phyloP scores from a whole-genome alignment of 2,113 vertebrate genomes.

The Pseudopodoces humilis region DNA sequence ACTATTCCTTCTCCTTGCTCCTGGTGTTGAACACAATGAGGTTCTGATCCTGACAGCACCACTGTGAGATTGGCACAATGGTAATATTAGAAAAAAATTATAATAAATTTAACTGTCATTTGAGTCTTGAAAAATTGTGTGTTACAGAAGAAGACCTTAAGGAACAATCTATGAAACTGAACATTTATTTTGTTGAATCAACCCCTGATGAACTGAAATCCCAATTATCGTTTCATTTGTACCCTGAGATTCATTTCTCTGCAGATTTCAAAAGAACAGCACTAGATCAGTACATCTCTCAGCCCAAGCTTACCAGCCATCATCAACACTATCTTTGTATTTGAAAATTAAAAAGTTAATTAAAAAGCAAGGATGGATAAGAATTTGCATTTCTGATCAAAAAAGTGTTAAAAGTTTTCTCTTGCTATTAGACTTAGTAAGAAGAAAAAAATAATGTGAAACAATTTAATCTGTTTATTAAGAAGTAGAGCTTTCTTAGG shows the following conservation, averaged over 20 bases:
- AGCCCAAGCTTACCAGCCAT: slow-evolving; percentile 67
- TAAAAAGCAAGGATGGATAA: slow-evolving; percentile 64
- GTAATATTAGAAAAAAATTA: not conserved
- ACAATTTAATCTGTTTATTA: slow-evolving; percentile 10
- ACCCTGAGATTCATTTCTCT: slow-evolving; percentile 66
- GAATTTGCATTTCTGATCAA: slow-evolving; percentile 74
- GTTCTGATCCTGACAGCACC: not conserved
- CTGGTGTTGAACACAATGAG: not conserved
- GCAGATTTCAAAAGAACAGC: slow-evolving; percentile 68
- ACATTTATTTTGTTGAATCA: slow-evolving; percentile 64
- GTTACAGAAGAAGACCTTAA: slow-evolving; percentile 43
- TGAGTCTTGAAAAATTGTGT: not conserved
- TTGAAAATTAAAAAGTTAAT: slow-evolving; percentile 76
- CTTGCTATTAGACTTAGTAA: not conserved
- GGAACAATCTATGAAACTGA: slow-evolving; percentile 52
- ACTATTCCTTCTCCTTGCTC: not conserved
- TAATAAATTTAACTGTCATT: not conserved
- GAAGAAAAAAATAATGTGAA: not conserved
- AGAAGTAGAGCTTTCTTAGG: not conserved
- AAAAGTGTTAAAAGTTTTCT: slow-evolving; percentile 66
- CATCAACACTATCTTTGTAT: slow-evolving; percentile 71
- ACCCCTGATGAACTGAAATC: slow-evolving; percentile 63
- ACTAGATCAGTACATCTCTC: slow-evolving; percentile 65
- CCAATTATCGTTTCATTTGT: slow-evolving; percentile 72
- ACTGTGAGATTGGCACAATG: slow-evolving; percentile 5